Evolutionary conservation across 2,888 invertebrate genomes (phyloP), one percentile per base, ranked within the genome.

Genomic region (Sinohyriopsis cumingii): DNA sequence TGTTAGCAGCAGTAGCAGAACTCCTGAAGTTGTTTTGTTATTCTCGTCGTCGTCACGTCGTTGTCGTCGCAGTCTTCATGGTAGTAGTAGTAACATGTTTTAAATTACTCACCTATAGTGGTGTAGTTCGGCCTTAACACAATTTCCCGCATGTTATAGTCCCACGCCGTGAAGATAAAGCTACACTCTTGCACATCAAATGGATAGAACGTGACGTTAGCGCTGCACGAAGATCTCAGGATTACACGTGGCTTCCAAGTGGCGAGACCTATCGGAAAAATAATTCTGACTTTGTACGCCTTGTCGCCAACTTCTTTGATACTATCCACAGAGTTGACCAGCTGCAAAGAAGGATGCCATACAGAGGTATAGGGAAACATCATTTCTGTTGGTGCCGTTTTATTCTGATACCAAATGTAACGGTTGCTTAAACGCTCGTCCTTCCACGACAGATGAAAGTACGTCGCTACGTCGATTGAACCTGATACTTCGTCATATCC

Each of bases 131-230:
- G 22, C 9, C 18, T 25, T 33, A 75, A 53, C 12, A 22, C 9
- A 6, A 75, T 28, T 57, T 72, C 69, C 24, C 28, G 20, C 9
- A 25, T 25, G 20, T 60, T 57, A 55, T 67, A 61, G 7, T 63
- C 69, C 76, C 71, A 76, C 5, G 70, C 22, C 18, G 63, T 55
- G 54, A 71, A 71, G 5, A 65, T 63, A 56, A 76, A 71, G 7
- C 28, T 33, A 55, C 76, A 76, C 6, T 55, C 54, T 59, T 76
- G 76, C 63, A 65, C 64, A 59, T 76, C 76, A 28, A 73, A 73
- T 0, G 76, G 76, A 28, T 72, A 76, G 45, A 57, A 76, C 1
- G 73, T 76, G 24, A 76, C 69, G 63, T 76, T 73, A 7, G 76
- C 67, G 3, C 73, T 63, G 55, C 76, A 76, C 1, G 76, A 65